phyloP scores from a whole-genome alignment of 2,113 vertebrate genomes.

The Proteles cristata region DNA sequence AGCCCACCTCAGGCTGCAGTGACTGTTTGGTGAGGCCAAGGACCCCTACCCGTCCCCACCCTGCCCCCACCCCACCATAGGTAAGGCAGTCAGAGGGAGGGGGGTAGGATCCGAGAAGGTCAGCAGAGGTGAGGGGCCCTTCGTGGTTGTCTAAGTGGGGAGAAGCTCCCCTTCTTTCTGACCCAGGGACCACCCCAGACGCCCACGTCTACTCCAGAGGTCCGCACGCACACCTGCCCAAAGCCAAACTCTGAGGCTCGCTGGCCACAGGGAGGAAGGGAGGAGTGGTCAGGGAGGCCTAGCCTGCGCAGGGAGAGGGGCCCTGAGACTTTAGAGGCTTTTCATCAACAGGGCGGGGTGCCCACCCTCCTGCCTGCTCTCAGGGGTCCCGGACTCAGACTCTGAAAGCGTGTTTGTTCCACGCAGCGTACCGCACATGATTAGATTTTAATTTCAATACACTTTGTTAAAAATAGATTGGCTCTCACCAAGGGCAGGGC shows the following conservation, averaged over 20 bases:
- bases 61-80: background rate
- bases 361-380: background rate
- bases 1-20: background rate
- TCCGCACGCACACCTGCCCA: rapidly evolving
- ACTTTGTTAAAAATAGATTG: slow-evolving; percentile 79
- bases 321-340: background rate
- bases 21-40: background rate
- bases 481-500: slow-evolving; percentile 71
- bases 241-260: background rate
- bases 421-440: slow-evolving; percentile 66
- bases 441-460: slow-evolving; percentile 78
- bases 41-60: no score
- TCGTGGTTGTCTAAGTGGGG: background rate
- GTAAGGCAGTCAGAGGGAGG: background rate
- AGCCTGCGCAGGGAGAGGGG: background rate
- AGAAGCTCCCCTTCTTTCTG: background rate
- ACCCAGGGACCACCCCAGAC: background rate
- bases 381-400: background rate
- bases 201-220: background rate
- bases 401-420: slow-evolving; percentile 58
- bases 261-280: background rate
- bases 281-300: background rate
- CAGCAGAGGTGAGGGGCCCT: no score
- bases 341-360: background rate
- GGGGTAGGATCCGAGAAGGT: background rate